phyloP scores from a whole-genome alignment of 2,888 invertebrate species.

The Gastrophysa polygoni region DNA sequence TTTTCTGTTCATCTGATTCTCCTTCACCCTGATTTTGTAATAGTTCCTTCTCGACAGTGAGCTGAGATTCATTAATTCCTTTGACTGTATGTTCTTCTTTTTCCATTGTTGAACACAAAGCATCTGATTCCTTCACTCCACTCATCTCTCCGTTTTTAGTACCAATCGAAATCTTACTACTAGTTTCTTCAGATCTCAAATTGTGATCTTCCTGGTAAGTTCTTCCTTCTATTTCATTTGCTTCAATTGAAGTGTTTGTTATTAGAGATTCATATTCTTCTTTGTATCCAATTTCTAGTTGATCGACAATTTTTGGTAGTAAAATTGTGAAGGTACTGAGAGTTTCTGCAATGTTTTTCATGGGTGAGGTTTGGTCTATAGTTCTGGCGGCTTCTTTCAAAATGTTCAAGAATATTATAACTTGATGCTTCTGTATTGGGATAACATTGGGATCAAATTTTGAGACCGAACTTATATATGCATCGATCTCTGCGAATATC shows the following conservation, averaged over 20 bases:
- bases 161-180: too few relatives aligned
- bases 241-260: too few relatives aligned
- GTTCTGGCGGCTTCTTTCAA: conserved; percentile 40
- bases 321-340: conserved; percentile 41
- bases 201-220: too few relatives aligned
- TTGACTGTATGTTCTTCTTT: too few relatives aligned
- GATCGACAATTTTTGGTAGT: conserved; percentile 44
- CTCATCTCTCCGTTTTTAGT: too few relatives aligned
- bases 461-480: conserved; percentile 36
- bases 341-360: conserved; percentile 40
- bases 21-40: background rate
- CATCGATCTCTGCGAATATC: conserved; percentile 43
- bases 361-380: conserved; percentile 41
- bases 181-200: too few relatives aligned
- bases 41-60: background rate
- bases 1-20: background rate
- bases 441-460: conserved; percentile 24
- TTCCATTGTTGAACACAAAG: too few relatives aligned
- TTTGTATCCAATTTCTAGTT: conserved; percentile 42
- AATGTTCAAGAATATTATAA: conserved; percentile 40
- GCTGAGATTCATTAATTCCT: too few relatives aligned
- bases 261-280: background rate
- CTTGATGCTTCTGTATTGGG: conserved; percentile 36
- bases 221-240: too few relatives aligned
- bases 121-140: too few relatives aligned